Percentiles rank a stretch among this genome's conserved stretches.
These are phyloP conservation scores for Atractosteus spatula DNA, from an alignment of 2,113 vertebrate species.

Conservation along the genomic window DNA sequence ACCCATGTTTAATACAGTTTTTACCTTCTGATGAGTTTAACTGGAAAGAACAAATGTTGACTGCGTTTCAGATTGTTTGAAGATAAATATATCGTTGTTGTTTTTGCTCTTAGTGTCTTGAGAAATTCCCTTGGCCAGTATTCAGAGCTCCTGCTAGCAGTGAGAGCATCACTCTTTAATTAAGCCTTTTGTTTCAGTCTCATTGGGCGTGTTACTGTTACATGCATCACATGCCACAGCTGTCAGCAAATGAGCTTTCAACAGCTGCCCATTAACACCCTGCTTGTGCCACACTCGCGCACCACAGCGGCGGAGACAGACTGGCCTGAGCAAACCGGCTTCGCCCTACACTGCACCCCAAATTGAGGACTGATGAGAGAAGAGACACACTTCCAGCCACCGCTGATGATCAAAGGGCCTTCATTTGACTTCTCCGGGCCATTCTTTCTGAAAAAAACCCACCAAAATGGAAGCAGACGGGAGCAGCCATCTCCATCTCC, in stretches of 20 bases:
- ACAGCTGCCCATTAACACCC: conserved; percentile 45
- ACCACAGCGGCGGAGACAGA: conserved; percentile 25
- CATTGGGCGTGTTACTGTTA: neutral
- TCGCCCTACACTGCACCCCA: conserved; percentile 32
- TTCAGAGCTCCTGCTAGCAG: neutral
- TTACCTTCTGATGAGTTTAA: no score
- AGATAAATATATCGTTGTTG: no score
- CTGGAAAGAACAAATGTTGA: no score
- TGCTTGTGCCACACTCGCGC: conserved; percentile 22
- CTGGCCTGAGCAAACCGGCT: conserved; percentile 2
- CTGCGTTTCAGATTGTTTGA: no score
- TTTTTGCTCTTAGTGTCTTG: no score
- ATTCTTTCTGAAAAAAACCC: conserved; percentile 1
- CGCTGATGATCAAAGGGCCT: no score
- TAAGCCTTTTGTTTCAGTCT: neutral
- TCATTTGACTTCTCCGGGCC: neutral
- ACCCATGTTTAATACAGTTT: no score
- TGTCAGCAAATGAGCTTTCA: conserved; percentile 39
- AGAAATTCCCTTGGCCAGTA: no score
- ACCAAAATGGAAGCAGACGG: neutral
- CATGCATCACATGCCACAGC: neutral
- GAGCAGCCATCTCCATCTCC: neutral
- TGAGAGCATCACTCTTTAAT: neutral
- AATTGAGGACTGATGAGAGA: conserved; percentile 32
- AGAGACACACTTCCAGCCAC: no score